These are phyloP conservation scores for Tetranychus cinnabarinus DNA, from an alignment of 1,140 invertebrate species.

Conservation along the genomic window DNA sequence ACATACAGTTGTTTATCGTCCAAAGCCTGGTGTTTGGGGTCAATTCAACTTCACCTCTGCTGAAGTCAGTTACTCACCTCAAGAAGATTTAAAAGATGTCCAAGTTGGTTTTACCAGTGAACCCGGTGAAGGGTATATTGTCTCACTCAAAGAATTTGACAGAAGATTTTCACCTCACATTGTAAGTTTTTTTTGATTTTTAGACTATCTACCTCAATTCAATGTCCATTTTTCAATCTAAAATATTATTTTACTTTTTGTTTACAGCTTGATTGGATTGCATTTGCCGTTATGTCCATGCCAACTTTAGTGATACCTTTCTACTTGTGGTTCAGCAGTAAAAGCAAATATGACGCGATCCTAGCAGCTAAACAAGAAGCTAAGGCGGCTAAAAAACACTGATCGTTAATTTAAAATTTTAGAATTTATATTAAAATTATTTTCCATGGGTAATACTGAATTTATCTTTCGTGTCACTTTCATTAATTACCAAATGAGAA, in stretches of 20 bases:
- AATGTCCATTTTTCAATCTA: conserved; percentile 22
- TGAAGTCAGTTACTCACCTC: conserved; percentile 61
- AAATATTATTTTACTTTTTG: too few species aligned
- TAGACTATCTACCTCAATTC: neutral
- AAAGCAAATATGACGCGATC: conserved; percentile 73
- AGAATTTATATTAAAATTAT: too few species aligned
- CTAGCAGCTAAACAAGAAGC: conserved; percentile 11
- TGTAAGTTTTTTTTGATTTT: conserved; percentile 26
- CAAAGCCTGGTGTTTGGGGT: conserved; percentile 49
- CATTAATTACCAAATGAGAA: too few species aligned
- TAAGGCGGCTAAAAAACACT: too few species aligned
- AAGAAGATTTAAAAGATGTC: conserved; percentile 27
- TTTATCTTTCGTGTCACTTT: too few species aligned
- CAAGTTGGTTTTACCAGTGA: conserved; percentile 63
- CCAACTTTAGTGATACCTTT: conserved; percentile 84
- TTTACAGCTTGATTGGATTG: conserved; percentile 57
- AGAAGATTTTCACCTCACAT: conserved; percentile 93
- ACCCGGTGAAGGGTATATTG: conserved; percentile 85
- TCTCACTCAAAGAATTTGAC: conserved; percentile 84
- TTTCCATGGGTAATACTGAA: too few species aligned
- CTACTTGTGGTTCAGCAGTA: conserved; percentile 76
- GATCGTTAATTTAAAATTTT: too few species aligned
- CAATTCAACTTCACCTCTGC: conserved; percentile 86
- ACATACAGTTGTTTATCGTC: conserved; percentile 73
- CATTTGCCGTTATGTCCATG: conserved; percentile 85